These are phyloP conservation scores for Ceratitis capitata DNA, from an alignment of 1,140 invertebrate species.

Conservation along the genomic window DNA sequence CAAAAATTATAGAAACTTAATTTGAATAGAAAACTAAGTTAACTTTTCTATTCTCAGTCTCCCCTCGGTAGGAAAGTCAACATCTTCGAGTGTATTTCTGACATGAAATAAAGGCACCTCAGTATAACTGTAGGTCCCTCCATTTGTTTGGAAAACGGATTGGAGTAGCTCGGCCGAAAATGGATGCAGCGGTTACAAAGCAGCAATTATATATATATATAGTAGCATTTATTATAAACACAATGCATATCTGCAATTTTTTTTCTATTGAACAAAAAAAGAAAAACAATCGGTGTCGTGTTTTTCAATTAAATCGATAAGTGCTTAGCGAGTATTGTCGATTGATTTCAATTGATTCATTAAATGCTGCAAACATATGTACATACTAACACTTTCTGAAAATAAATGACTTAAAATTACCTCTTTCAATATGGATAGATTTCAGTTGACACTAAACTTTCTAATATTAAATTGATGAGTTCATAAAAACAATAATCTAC, in stretches of 20 bases:
- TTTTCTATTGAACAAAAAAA: neutral
- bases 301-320: slow-evolving; percentile 2
- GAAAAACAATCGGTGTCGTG: neutral
- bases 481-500: too few species aligned
- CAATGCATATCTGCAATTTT: neutral
- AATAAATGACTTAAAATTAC: too few species aligned
- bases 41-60: too few species aligned
- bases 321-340: neutral
- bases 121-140: too few species aligned
- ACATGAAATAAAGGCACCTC: too few species aligned
- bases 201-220: neutral
- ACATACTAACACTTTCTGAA: neutral
- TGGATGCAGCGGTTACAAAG: neutral
- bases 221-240: neutral
- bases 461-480: neutral
- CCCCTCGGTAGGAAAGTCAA: too few species aligned
- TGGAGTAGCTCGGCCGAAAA: too few species aligned
- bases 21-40: too few species aligned
- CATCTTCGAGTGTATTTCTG: too few species aligned
- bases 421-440: neutral
- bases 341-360: neutral
- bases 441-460: neutral
- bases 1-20: too few species aligned
- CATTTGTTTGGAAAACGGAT: too few species aligned
- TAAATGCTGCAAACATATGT: neutral